Percentiles rank a stretch among this genome's conserved stretches.
These are phyloP conservation scores for Heterotilapia buettikoferi DNA, from an alignment of 2,113 vertebrate species.

Conservation along the genomic window DNA sequence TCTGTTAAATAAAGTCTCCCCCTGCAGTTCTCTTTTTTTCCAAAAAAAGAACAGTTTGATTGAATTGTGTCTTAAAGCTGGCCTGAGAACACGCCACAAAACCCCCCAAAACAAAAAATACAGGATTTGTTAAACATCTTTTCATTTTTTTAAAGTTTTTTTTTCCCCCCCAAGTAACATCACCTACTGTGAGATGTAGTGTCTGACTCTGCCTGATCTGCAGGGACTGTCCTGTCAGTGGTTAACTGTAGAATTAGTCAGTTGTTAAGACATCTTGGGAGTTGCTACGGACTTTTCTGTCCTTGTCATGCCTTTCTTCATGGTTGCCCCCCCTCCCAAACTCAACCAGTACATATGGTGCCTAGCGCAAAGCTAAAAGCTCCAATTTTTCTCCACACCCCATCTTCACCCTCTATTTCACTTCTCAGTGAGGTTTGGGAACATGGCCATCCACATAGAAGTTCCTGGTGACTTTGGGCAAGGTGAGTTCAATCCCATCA, in stretches of 20 bases:
- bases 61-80: not conserved
- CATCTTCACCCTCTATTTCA: not conserved
- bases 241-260: not conserved
- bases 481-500: slow-evolving; percentile 79
- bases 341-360: not conserved
- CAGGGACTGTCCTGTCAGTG: not conserved
- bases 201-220: not conserved
- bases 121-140: not conserved
- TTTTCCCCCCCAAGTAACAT: not conserved
- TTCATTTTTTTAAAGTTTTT: not conserved
- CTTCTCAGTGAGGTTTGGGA: slow-evolving; percentile 84
- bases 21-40: not conserved
- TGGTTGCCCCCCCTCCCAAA: not conserved
- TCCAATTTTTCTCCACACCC: not conserved
- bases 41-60: not conserved
- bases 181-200: not conserved
- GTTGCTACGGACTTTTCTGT: not conserved
- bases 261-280: not conserved
- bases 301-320: not conserved
- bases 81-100: not conserved
- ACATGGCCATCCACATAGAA: slow-evolving; percentile 91
- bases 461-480: slow-evolving; percentile 88
- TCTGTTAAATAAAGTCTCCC: not conserved
- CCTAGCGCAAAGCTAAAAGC: not conserved
- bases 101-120: not conserved